phyloP scores from a whole-genome alignment of 2,888 invertebrate genomes.

The Agrilus cyanescens region DNA sequence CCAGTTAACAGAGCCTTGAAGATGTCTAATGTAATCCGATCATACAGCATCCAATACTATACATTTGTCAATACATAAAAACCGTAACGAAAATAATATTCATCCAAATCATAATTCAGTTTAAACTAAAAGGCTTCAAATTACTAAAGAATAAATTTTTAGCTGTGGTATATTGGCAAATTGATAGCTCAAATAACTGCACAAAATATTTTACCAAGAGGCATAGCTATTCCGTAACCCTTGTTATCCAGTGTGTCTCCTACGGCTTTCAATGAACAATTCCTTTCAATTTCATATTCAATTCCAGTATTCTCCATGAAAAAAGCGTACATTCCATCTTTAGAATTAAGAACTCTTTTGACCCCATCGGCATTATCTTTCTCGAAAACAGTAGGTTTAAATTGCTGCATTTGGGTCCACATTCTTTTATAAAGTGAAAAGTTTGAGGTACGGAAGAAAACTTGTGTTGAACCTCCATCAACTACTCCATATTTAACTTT shows the following conservation, averaged over 20 bases:
- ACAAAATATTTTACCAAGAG: constrained; percentile 54
- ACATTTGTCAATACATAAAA: too few species aligned
- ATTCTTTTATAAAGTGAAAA: constrained; percentile 19
- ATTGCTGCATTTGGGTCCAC: constrained; percentile 56
- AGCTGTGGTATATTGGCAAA: too few species aligned
- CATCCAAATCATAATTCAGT: too few species aligned
- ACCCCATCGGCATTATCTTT: constrained; percentile 76
- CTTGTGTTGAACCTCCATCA: constrained; percentile 79
- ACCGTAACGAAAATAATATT: too few species aligned
- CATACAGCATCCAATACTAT: too few species aligned
- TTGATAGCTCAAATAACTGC: too few species aligned
- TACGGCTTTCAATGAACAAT: constrained; percentile 74
- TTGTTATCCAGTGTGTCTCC: constrained; percentile 77
- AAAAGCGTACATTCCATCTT: constrained; percentile 76
- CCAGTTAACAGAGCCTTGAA: too few species aligned
- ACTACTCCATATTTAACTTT: constrained; percentile 92
- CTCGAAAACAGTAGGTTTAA: constrained; percentile 70
- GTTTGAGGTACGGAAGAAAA: constrained; percentile 56
- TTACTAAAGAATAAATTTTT: too few species aligned
- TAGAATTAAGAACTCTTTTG: constrained; percentile 65
- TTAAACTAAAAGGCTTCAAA: too few species aligned
- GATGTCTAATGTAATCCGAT: too few species aligned
- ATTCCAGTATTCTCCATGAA: constrained; percentile 94
- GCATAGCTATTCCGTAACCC: constrained; percentile 89
- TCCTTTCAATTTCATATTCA: constrained; percentile 78